These are phyloP conservation scores for Excalfactoria chinensis DNA, from an alignment of 2,113 vertebrate species.

Conservation along the genomic window DNA sequence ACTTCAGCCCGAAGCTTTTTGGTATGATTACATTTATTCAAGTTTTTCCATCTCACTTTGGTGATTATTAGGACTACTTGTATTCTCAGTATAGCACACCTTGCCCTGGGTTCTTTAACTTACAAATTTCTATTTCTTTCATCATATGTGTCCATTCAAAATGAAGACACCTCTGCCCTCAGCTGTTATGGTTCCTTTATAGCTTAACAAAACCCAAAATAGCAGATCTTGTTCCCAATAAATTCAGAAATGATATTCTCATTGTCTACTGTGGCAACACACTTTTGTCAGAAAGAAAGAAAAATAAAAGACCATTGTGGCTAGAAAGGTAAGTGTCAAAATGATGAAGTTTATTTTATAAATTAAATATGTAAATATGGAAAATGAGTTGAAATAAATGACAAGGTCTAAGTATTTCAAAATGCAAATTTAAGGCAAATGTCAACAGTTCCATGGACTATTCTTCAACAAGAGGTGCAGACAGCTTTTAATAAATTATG, in stretches of 20 bases:
- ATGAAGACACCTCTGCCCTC: background rate
- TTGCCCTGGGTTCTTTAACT: background rate
- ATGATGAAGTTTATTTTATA: background rate
- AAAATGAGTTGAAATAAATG: background rate
- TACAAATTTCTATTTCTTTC: background rate
- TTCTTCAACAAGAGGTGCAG: background rate
- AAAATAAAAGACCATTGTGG: accelerated
- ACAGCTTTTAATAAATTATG: background rate
- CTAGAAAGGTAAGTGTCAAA: background rate
- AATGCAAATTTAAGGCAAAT: background rate
- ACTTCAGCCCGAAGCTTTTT: background rate
- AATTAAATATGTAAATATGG: background rate
- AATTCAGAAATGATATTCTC: background rate
- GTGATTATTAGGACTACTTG: background rate
- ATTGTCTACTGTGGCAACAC: background rate
- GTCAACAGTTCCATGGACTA: background rate
- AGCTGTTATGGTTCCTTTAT: background rate
- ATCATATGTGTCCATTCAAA: background rate
- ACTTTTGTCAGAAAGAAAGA: background rate
- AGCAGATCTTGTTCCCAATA: background rate
- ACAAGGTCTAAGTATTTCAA: background rate
- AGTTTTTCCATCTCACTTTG: background rate
- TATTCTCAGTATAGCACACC: background rate
- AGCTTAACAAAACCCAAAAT: background rate
- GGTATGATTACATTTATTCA: background rate